Percentiles rank a stretch among this genome's conserved stretches.
Conservation (phyloP, 2,113 vertebrate genomes). For the Meles meles region DNA sequence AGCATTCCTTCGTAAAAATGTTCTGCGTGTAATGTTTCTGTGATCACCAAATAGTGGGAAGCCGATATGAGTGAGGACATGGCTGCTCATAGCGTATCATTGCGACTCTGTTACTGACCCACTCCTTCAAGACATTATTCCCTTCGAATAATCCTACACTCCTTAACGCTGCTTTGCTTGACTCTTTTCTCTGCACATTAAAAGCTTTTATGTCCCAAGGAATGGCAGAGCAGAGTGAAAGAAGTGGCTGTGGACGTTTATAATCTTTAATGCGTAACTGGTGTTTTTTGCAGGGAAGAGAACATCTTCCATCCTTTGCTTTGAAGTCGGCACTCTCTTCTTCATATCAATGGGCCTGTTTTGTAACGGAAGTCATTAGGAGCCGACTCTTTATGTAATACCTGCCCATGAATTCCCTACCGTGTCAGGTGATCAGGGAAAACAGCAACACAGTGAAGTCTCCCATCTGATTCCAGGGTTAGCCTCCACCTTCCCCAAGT, state of each 20-base stretch:
- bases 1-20: not conserved
- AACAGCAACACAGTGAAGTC: not conserved
- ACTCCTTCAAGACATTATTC: not conserved
- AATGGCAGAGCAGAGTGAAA: not conserved
- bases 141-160: not conserved
- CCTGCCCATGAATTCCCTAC: not conserved
- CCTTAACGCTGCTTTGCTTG: not conserved
- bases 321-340: not conserved
- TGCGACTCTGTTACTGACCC: no score
- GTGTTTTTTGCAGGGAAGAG: not conserved
- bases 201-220: not conserved
- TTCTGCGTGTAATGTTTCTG: not conserved
- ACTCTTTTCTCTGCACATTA: not conserved
- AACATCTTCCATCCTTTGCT: not conserved
- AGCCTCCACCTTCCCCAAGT: not conserved
- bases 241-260: not conserved
- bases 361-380: not conserved
- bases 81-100: fast-evolving
- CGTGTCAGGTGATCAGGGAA: not conserved
- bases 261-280: not conserved
- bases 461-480: not conserved
- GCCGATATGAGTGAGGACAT: no score
- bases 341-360: not conserved
- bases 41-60: not conserved
- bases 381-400: not conserved